Percentiles rank a stretch among this genome's conserved stretches.
Conservation (phyloP, 2,888 invertebrate species). For the Acronicta alni region DNA sequence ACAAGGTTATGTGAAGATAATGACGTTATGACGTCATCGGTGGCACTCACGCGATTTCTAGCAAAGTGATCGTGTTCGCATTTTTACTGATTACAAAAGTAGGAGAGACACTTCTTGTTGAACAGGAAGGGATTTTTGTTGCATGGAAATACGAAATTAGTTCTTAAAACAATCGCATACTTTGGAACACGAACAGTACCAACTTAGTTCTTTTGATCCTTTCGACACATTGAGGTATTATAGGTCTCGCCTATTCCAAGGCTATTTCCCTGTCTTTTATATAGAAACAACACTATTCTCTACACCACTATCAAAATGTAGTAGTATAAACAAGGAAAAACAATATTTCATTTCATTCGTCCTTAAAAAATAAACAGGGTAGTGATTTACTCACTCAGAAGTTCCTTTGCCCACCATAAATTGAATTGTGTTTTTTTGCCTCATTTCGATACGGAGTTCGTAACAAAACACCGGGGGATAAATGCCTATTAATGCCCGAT, state of each 20-base stretch:
- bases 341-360: neutral
- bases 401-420: conserved; percentile 8
- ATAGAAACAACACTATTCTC: no score
- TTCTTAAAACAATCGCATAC: no score
- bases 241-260: no score
- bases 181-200: no score
- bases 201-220: neutral
- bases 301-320: no score
- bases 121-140: neutral
- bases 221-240: neutral
- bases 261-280: no score
- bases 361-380: conserved; percentile 13
- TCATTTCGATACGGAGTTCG: conserved; percentile 16
- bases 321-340: no score
- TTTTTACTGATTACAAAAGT: conserved; percentile 7
- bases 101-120: neutral
- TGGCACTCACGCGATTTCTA: conserved; percentile 12
- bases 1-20: conserved; percentile 24
- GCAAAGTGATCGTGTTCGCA: conserved; percentile 5
- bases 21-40: conserved; percentile 29
- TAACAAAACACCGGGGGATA: conserved; percentile 24
- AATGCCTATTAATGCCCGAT: conserved; percentile 44
- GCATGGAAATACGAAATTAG: neutral
- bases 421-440: conserved; percentile 19
- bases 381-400: conserved; percentile 14